Evolutionary conservation across 2,888 invertebrate species (phyloP).

Genomic region (Syrphus vitripennis): DNA sequence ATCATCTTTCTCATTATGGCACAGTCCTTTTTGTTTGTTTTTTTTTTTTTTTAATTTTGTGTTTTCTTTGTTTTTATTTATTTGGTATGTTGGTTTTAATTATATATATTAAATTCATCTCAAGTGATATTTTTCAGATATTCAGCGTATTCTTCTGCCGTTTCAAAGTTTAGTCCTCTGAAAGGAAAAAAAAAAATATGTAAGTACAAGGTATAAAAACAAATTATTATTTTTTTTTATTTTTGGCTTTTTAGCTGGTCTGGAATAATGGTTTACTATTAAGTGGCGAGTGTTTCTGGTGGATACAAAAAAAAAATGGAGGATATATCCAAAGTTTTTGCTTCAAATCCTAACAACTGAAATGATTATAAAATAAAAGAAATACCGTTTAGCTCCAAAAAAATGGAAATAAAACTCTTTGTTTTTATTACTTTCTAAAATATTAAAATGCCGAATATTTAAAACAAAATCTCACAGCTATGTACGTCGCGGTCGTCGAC

Average conservation of each 20-base stretch:
- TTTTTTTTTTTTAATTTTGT: slow-evolving; percentile 49
- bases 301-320: too few relatives aligned
- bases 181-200: slow-evolving; percentile 41
- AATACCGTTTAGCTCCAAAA: too few relatives aligned
- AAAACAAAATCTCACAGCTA: too few relatives aligned
- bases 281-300: too few relatives aligned
- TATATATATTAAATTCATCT: slow-evolving; percentile 56
- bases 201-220: background rate
- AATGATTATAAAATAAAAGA: too few relatives aligned
- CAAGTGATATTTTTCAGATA: slow-evolving; percentile 77
- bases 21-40: slow-evolving; percentile 54
- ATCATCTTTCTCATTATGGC: slow-evolving; percentile 44
- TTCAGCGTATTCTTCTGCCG: slow-evolving; percentile 78
- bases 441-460: too few relatives aligned
- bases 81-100: slow-evolving; percentile 58
- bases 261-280: too few relatives aligned
- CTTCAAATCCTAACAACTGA: too few relatives aligned
- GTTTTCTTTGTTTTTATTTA: slow-evolving; percentile 66
- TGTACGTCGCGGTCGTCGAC: too few relatives aligned
- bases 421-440: too few relatives aligned
- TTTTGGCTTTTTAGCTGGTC: background rate
- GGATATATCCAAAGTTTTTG: too few relatives aligned
- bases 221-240: background rate
- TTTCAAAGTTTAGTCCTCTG: slow-evolving; percentile 76
- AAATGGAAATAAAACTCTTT: too few relatives aligned